phyloP scores from a whole-genome alignment of 2,888 invertebrate genomes.

The Synanthedon formicaeformis region DNA sequence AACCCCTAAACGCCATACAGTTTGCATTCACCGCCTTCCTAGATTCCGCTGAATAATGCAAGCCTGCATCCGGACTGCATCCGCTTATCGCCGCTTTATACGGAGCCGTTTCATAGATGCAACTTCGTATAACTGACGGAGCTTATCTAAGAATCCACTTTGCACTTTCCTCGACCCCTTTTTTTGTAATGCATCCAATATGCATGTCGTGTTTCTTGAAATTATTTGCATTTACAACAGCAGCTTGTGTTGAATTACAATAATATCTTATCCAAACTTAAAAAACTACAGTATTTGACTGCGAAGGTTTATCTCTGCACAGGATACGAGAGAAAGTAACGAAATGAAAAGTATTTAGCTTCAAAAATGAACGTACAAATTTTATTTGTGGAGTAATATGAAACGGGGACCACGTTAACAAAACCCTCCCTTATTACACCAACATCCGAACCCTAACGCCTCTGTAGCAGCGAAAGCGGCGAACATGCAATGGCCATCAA shows the following conservation, averaged over 20 bases:
- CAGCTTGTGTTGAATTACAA: no score
- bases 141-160: slow-evolving; percentile 6
- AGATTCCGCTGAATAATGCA: slow-evolving; percentile 46
- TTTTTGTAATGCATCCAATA: background rate
- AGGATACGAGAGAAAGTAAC: no score
- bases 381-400: no score
- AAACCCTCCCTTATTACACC: background rate
- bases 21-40: slow-evolving; percentile 40
- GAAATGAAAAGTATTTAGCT: no score
- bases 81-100: slow-evolving; percentile 7
- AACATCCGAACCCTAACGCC: background rate
- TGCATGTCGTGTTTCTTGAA: background rate
- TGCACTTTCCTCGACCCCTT: slow-evolving; percentile 5
- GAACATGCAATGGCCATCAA: slow-evolving; percentile 9
- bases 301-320: no score
- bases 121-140: background rate
- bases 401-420: background rate
- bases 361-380: no score
- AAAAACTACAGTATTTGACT: no score
- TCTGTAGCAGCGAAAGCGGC: background rate
- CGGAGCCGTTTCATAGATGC: slow-evolving; percentile 1
- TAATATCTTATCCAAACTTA: no score
- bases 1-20: slow-evolving; percentile 21
- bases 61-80: slow-evolving; percentile 16
- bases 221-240: no score